Evolutionary conservation across 64 coral and sea anemone species (phyloP).

Genomic region (Montipora sp.): DNA sequence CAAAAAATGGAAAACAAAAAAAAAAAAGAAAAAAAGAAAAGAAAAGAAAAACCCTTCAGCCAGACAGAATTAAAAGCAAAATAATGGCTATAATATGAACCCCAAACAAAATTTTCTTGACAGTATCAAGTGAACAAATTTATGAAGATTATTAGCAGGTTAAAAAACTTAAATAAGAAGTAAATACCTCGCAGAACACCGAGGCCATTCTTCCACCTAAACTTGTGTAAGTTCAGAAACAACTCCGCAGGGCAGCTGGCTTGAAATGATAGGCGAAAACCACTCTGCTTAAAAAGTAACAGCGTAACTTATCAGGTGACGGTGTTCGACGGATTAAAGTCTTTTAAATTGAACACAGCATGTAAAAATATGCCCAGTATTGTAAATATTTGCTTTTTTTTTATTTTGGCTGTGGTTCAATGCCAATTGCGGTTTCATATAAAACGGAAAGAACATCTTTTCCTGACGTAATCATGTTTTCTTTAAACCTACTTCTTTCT

Average conservation of each 20-base stretch:
- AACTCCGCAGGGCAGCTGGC: slow-evolving; percentile 29
- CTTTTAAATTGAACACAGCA: neutral
- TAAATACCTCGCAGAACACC: slow-evolving; percentile 19
- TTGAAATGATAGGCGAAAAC: neutral
- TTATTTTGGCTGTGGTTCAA: neutral
- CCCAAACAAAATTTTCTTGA: too few relatives aligned
- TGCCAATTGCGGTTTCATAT: slow-evolving; percentile 29
- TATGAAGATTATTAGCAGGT: neutral
- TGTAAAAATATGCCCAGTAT: neutral
- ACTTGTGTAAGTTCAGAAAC: neutral
- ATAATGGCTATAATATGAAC: too few relatives aligned
- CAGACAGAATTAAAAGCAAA: too few relatives aligned
- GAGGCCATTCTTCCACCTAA: slow-evolving; percentile 8
- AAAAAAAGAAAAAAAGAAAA: neutral
- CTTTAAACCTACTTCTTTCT: neutral
- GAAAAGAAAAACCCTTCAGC: too few relatives aligned
- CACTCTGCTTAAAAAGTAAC: neutral
- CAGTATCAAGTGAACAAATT: neutral
- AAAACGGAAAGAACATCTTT: neutral
- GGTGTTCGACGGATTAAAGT: neutral
- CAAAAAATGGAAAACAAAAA: neutral
- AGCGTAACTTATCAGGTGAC: neutral
- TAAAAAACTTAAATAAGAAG: neutral
- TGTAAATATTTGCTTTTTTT: neutral
- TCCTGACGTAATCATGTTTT: neutral